Conservation (phyloP, 2,113 vertebrate genomes). For the Dryoscopus gambensis region DNA sequence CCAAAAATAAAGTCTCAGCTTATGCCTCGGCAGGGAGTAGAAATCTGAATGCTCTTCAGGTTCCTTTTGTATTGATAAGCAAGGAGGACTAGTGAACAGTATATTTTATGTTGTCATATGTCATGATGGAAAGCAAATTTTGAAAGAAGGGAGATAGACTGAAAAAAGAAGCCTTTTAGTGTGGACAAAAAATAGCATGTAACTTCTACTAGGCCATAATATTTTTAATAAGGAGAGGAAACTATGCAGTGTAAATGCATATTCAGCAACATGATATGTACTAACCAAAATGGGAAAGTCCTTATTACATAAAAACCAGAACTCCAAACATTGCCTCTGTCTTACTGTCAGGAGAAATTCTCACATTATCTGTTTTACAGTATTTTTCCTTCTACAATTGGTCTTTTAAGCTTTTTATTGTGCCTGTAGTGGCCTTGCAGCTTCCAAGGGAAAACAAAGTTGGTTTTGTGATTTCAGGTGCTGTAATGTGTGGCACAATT, state of each 20-base stretch:
- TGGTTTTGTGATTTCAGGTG: background rate
- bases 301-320: background rate
- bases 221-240: background rate
- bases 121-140: background rate
- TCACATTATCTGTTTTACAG: background rate
- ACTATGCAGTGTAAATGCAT: background rate
- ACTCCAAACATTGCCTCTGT: background rate
- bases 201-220: background rate
- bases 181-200: background rate
- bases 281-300: background rate
- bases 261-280: background rate
- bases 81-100: background rate
- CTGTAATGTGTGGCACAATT: background rate
- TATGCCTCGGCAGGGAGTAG: background rate
- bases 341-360: background rate
- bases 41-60: background rate
- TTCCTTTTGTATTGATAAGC: conserved; percentile 5
- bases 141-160: background rate
- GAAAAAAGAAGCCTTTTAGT: background rate
- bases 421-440: background rate
- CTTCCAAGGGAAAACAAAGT: background rate
- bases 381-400: background rate
- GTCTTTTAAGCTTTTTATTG: background rate
- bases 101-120: background rate
- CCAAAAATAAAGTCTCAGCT: background rate